Evolutionary conservation across 2,888 invertebrate genomes (phyloP).

Genomic region (Drosophila gaucha): DNA sequence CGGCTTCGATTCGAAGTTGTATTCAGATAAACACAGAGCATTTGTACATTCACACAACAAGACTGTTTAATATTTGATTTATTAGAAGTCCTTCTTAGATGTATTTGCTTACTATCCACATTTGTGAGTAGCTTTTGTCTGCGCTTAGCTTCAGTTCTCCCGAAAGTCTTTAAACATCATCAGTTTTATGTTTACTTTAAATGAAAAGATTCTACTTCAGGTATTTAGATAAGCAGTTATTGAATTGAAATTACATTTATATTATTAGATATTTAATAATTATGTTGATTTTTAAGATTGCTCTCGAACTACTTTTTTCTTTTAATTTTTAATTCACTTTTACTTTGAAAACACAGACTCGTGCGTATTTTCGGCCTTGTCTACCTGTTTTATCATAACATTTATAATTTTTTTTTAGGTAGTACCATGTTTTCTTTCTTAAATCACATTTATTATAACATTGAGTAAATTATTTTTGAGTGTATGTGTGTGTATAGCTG

Average conservation of each 20-base stretch:
- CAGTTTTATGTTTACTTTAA: constrained; percentile 52
- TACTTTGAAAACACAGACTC: constrained; percentile 31
- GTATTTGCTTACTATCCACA: constrained; percentile 52
- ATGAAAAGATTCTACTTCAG: constrained; percentile 83
- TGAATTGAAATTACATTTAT: constrained; percentile 77
- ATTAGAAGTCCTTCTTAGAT: constrained; percentile 60
- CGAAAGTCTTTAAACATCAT: constrained; percentile 59
- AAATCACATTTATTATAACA: constrained; percentile 80
- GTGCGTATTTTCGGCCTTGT: constrained; percentile 31
- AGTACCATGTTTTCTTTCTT: constrained; percentile 71
- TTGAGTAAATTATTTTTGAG: constrained; percentile 76
- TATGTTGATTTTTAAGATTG: constrained; percentile 60
- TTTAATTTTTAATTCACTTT: constrained; percentile 38
- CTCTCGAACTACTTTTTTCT: constrained; percentile 54
- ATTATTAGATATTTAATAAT: constrained; percentile 68
- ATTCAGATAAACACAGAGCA: constrained; percentile 20
- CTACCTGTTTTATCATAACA: constrained; percentile 54
- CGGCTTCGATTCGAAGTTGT: not conserved
- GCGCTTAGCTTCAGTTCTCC: constrained; percentile 51
- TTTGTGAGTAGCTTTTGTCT: constrained; percentile 41
- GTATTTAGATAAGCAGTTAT: constrained; percentile 83
- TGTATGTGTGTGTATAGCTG: constrained; percentile 65
- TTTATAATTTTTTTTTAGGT: constrained; percentile 60
- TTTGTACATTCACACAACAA: constrained; percentile 58
- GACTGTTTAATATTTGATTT: constrained; percentile 62